Base-by-base conservation (phyloP, 1,140 invertebrate species). In the Bradynema listronoti region DNA sequence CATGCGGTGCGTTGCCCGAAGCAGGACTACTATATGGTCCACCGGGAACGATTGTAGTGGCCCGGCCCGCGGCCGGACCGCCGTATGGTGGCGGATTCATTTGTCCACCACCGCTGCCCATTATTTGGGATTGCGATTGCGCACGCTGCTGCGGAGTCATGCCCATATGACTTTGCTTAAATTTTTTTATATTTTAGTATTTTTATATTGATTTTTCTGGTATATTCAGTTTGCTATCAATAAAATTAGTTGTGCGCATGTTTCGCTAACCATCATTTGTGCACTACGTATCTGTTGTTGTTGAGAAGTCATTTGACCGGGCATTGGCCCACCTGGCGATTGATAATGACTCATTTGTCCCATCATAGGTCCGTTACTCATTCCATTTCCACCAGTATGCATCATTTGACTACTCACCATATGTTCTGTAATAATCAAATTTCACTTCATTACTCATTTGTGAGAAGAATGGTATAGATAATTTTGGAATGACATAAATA, bases 31-130 rank as follows among this genome's bases (percentile, higher is more conserved):
- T 50, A n/a, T 50, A 50, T 9, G 5, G 16, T 9, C 47, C 27
- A 50, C 27, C 47, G 5, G 47, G 47, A 19, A n/a, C 16, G 16
- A 24, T 5, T 29, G 16, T 50, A 3, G 47, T 29, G 29, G 47
- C 27, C 27, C 7, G 7, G 45, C 45, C 29, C 19, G 7, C 22
- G 16, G 5, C 27, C 27, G 27, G 16, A 19, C 9, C 47, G 47
- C 16, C 27, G 47, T 50, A 50, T 4, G 47, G 47, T 3, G 47
- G 47, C 19, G 47, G 47, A 50, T 50, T 50, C 47, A 50, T 50
- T 32, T 50, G 47, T 5, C 16, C 27, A 24, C 47, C 47, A 16
- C n/a, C 27, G 16, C 47, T 50, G 47, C 4, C 14, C 9, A n/a
- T 19, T n/a, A 27, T 29, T 29, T 50, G 16, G 47, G 5, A 50